A percentile compares a stretch with the other conserved stretches of the same genome.
Evolutionary conservation across 2,888 invertebrate genomes (phyloP).

Genomic region (Automeris io): DNA sequence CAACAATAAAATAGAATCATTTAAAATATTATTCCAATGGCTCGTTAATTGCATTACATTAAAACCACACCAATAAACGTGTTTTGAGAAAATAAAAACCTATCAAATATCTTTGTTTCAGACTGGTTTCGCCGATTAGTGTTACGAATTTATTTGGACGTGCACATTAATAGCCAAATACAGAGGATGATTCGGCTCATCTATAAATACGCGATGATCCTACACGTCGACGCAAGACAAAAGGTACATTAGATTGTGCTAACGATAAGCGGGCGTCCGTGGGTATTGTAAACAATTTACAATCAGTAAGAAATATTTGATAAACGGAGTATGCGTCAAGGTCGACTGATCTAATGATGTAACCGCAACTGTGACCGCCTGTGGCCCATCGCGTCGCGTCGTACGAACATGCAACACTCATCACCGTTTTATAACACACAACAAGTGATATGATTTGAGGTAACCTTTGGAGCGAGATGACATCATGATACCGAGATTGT

Average conservation of each 20-base stretch:
- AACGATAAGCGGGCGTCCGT: conserved; percentile 2
- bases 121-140: conserved; percentile 22
- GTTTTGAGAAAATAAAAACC: background rate
- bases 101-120: conserved; percentile 10
- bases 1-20: background rate
- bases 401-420: background rate
- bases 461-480: conserved; percentile 46
- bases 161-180: conserved; percentile 17
- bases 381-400: background rate
- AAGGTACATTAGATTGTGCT: conserved; percentile 3
- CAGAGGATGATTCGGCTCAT: conserved; percentile 8
- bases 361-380: conserved; percentile 40
- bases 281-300: conserved; percentile 23
- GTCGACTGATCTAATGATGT: conserved; percentile 49
- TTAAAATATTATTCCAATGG: background rate
- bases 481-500: conserved; percentile 41
- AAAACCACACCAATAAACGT: background rate
- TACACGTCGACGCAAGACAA: background rate
- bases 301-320: conserved; percentile 44
- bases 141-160: conserved; percentile 19
- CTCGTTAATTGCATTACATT: background rate
- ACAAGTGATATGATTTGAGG: conserved; percentile 8
- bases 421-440: background rate
- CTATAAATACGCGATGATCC: background rate
- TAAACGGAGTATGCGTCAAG: conserved; percentile 48